Conservation (phyloP, 1,140 invertebrate species). For the Drosophila melanogaster region Release_6_plus_ISO1_MT NT_037436.4:4213001-4213500, state of each 20-base stretch:
- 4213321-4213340: slow-evolving; percentile 69
- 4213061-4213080: slow-evolving; percentile 46
- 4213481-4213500: too few relatives aligned
- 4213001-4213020: slow-evolving; percentile 33
- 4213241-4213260: slow-evolving; percentile 4
- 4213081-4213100: slow-evolving; percentile 65
- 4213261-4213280: slow-evolving; percentile 52
- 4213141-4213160: slow-evolving; percentile 64
- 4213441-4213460: neutral
- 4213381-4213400: slow-evolving; percentile 52
- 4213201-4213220: slow-evolving; percentile 20
- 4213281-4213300: slow-evolving; percentile 42
- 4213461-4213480: neutral
- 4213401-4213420: slow-evolving; percentile 22
- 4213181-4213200: slow-evolving; percentile 17
- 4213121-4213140: slow-evolving; percentile 74
- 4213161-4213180: slow-evolving; percentile 51
- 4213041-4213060: slow-evolving; percentile 56
- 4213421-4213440: neutral
- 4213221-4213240: slow-evolving; percentile 61
- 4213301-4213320: slow-evolving; percentile 58
- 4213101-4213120: slow-evolving; percentile 60
- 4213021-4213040: slow-evolving; percentile 70
- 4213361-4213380: slow-evolving; percentile 73
- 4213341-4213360: slow-evolving; percentile 59